Conservation (phyloP, 2,888 invertebrate genomes). For the Polylopha cassiicola region DNA sequence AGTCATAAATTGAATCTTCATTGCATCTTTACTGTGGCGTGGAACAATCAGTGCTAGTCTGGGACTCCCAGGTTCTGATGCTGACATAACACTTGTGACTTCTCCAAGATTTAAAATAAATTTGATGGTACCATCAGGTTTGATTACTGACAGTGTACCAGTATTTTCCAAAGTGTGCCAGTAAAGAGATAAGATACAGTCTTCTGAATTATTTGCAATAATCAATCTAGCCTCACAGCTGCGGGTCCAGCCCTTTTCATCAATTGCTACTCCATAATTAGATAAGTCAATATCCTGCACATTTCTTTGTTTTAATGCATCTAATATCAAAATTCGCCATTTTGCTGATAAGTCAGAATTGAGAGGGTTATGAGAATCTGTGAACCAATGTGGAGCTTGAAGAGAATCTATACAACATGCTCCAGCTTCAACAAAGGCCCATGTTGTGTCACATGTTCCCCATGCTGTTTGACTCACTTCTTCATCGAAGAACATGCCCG, state of each 20-base stretch:
- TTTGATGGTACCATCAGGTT: constrained; percentile 87
- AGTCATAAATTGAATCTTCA: constrained; percentile 86
- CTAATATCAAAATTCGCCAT: constrained; percentile 86
- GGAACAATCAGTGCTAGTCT: constrained; percentile 86
- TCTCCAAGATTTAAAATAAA: constrained; percentile 84
- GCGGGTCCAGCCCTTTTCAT: constrained; percentile 91
- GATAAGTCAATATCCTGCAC: constrained; percentile 70
- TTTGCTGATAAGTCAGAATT: constrained; percentile 82
- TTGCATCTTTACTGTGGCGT: constrained; percentile 75
- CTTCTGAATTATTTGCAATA: constrained; percentile 76
- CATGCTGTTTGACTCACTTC: constrained; percentile 85
- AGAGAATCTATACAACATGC: constrained; percentile 86
- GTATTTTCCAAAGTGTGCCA: constrained; percentile 86
- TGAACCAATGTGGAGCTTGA: constrained; percentile 87
- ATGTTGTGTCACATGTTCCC: constrained; percentile 88
- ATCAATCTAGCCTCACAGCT: constrained; percentile 86
- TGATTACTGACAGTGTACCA: constrained; percentile 85
- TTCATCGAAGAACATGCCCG: constrained; percentile 88
- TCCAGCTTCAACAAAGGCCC: constrained; percentile 89
- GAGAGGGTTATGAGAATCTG: constrained; percentile 76
- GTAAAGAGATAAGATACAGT: constrained; percentile 88
- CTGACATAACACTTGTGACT: constrained; percentile 85
- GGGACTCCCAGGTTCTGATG: constrained; percentile 88
- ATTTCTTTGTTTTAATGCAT: constrained; percentile 79
- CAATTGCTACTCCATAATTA: constrained; percentile 86